These are phyloP conservation scores for Strix uralensis DNA, from an alignment of 2,113 vertebrate genomes.

Conservation along the genomic window DNA sequence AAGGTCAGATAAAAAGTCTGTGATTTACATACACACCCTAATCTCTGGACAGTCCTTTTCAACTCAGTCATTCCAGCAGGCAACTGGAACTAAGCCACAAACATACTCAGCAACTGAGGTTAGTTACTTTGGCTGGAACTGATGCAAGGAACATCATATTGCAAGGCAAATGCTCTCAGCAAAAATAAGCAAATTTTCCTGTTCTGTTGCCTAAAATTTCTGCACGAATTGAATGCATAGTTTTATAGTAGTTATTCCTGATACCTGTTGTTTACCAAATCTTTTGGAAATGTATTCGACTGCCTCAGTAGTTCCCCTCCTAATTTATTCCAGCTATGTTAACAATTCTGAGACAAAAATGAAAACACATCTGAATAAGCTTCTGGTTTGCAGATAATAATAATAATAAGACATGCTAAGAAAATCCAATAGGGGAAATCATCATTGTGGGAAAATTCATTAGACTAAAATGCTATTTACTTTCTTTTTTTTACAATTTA, in stretches of 20 bases:
- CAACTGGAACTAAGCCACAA: not conserved
- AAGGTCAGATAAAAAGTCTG: not conserved
- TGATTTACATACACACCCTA: not conserved
- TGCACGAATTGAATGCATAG: not conserved
- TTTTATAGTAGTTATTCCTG: not conserved
- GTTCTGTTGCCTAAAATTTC: not conserved
- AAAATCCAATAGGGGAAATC: not conserved
- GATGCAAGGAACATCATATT: not conserved
- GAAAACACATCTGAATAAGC: not conserved
- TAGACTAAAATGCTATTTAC: not conserved
- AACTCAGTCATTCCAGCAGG: not conserved
- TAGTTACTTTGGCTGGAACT: not conserved
- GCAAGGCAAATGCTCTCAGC: not conserved
- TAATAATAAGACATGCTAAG: not conserved
- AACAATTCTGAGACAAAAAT: not conserved
- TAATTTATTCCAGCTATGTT: not conserved
- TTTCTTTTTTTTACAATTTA: not conserved
- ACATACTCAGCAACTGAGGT: not conserved
- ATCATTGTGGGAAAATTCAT: not conserved
- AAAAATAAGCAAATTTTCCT: not conserved
- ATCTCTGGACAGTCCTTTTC: not conserved
- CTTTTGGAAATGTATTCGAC: not conserved
- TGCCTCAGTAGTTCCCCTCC: not conserved
- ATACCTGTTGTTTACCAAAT: not conserved
- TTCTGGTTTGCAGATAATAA: not conserved